A percentile compares a stretch with the other conserved stretches of the same genome.
Evolutionary conservation across 1,140 invertebrate species (phyloP).

Genomic region (Charaxes varanes): DNA sequence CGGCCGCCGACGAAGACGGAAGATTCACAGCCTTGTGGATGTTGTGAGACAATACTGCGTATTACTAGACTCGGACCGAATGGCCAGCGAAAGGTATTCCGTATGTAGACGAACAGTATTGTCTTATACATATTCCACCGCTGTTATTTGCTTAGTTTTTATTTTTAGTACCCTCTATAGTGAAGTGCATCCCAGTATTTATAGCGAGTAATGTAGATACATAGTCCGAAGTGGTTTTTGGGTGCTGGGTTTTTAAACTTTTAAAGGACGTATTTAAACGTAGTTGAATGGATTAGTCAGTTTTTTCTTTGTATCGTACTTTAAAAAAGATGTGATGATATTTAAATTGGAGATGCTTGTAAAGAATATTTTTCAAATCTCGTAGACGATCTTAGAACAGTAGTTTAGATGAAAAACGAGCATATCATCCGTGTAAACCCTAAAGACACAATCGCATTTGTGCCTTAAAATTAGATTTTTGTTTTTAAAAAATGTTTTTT

Average conservation of each 20-base stretch:
- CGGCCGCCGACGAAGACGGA: slow-evolving; percentile 32
- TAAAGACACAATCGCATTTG: slow-evolving; percentile 57
- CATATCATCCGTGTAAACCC: slow-evolving; percentile 48
- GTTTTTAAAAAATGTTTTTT: slow-evolving; percentile 33
- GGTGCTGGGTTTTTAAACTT: slow-evolving; percentile 55
- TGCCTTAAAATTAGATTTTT: slow-evolving; percentile 58
- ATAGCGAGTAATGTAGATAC: slow-evolving; percentile 49
- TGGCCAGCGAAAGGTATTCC: neutral
- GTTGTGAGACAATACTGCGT: slow-evolving; percentile 47
- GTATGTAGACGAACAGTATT: slow-evolving; percentile 29
- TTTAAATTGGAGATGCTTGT: slow-evolving; percentile 42
- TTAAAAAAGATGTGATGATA: slow-evolving; percentile 34
- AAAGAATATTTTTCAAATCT: slow-evolving; percentile 45
- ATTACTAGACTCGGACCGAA: neutral
- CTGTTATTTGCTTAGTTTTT: slow-evolving; percentile 42
- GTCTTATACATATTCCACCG: slow-evolving; percentile 33
- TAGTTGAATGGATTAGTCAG: slow-evolving; percentile 48
- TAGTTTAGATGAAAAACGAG: slow-evolving; percentile 38
- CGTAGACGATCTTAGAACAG: slow-evolving; percentile 35
- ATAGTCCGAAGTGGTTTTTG: slow-evolving; percentile 40
- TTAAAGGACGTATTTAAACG: slow-evolving; percentile 29
- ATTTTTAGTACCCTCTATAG: slow-evolving; percentile 42
- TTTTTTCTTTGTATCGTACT: slow-evolving; percentile 30
- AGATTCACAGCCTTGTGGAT: slow-evolving; percentile 23
- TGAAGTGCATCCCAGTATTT: slow-evolving; percentile 69